Conservation (phyloP, 2,888 invertebrate genomes). For the Deroplatys truncata region DNA sequence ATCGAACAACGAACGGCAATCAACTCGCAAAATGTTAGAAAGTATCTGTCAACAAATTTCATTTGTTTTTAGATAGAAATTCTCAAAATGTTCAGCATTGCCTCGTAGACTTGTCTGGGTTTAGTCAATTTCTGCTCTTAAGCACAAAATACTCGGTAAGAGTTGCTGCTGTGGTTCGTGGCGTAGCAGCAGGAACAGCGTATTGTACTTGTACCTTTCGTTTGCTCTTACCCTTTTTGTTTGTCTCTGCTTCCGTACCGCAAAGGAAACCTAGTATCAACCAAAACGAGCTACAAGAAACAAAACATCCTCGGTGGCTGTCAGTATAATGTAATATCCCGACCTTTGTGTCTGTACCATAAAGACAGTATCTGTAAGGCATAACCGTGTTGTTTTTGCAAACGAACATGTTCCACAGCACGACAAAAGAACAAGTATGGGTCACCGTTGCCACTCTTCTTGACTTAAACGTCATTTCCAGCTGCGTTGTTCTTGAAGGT, state of each 20-base stretch:
- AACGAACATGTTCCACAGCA: not conserved
- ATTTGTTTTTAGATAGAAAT: no score
- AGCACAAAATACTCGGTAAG: no score
- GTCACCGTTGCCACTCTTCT: not conserved
- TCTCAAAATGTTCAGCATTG: no score
- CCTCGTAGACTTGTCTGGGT: no score
- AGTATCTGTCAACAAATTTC: no score
- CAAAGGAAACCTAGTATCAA: not conserved
- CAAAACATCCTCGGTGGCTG: not conserved
- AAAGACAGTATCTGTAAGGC: not conserved
- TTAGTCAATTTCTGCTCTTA: no score
- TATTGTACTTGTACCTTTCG: not conserved
- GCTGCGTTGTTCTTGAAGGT: not conserved
- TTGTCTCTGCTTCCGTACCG: not conserved
- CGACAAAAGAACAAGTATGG: not conserved
- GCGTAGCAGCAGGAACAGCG: not conserved
- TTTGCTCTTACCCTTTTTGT: not conserved
- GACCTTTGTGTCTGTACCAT: not conserved
- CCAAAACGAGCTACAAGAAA: not conserved
- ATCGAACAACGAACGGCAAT: no score
- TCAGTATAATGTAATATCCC: not conserved
- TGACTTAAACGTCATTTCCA: not conserved
- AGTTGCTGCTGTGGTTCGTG: not conserved
- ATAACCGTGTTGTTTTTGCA: not conserved
- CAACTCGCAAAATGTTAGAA: no score